Conservation (phyloP, 2,113 vertebrate genomes). For the Labeo catla region DNA sequence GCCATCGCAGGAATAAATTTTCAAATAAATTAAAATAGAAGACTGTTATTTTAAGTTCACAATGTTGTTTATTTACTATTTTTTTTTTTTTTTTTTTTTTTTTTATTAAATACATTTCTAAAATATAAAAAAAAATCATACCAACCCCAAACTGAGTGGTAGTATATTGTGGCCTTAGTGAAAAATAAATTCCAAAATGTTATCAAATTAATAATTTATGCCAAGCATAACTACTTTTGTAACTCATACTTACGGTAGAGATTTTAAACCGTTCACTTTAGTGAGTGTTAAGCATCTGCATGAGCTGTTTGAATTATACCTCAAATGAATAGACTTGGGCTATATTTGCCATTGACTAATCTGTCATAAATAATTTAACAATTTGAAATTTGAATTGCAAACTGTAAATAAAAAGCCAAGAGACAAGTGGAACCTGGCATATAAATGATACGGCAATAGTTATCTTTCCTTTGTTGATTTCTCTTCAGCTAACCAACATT, state of each 20-base stretch:
- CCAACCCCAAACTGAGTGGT: neutral
- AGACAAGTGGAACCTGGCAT: neutral
- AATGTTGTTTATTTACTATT: no score
- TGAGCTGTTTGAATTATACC: neutral
- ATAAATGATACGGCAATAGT: neutral
- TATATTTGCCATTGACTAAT: neutral
- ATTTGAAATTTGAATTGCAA: neutral
- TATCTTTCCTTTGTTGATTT: neutral
- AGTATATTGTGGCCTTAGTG: neutral
- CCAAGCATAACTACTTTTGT: neutral
- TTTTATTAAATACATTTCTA: neutral
- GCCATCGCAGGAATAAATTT: neutral
- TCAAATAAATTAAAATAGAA: neutral
- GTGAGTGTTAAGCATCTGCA: neutral
- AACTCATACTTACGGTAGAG: neutral
- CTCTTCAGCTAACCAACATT: neutral
- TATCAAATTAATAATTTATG: neutral
- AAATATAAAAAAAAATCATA: neutral
- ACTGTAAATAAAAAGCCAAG: neutral
- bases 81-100: no score
- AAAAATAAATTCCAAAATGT: neutral
- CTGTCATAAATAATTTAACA: neutral
- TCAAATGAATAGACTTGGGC: neutral
- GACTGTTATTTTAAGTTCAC: no score
- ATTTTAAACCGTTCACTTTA: neutral